Conservation (phyloP, 1,140 invertebrate species). For the Odontomachus brunneus region DNA sequence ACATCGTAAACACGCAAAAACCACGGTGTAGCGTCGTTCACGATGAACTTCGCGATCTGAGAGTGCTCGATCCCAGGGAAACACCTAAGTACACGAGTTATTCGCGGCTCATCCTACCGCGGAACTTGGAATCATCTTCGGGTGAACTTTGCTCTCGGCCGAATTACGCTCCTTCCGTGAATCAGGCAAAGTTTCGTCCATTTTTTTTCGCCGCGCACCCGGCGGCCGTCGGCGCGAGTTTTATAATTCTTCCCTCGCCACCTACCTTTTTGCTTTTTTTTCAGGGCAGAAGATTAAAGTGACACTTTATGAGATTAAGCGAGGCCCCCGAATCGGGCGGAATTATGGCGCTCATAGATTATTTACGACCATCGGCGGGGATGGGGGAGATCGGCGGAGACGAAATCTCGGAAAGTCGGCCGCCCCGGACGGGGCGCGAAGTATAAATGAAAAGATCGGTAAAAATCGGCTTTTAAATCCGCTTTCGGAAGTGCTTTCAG, state of each 20-base stretch:
- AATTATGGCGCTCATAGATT: slow-evolving; percentile 56
- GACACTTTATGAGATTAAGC: slow-evolving; percentile 52
- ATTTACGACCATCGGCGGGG: slow-evolving; percentile 41
- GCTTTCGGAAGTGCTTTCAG: slow-evolving; percentile 48
- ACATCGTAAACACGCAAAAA: slow-evolving; percentile 11
- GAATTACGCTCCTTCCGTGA: slow-evolving; percentile 44
- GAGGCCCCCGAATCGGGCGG: not conserved
- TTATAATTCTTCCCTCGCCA: slow-evolving; percentile 19
- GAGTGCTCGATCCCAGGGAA: slow-evolving; percentile 28
- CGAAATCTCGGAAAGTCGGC: slow-evolving; percentile 42
- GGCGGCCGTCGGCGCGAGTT: slow-evolving; percentile 3
- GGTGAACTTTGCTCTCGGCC: slow-evolving; percentile 51
- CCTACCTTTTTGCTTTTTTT: not conserved
- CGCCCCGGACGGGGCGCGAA: not conserved
- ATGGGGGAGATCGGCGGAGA: slow-evolving; percentile 46
- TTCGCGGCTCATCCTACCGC: slow-evolving; percentile 21
- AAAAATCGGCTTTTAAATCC: slow-evolving; percentile 56
- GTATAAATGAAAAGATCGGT: slow-evolving; percentile 53
- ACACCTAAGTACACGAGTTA: slow-evolving; percentile 55
- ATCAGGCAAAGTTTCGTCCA: slow-evolving; percentile 34
- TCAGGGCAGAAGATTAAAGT: slow-evolving; percentile 7
- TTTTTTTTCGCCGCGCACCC: slow-evolving; percentile 37
- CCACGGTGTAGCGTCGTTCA: not conserved
- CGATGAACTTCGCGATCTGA: slow-evolving; percentile 27
- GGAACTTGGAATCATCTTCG: slow-evolving; percentile 52